Evolutionary conservation across 2,888 invertebrate genomes (phyloP).

Genomic region (Rapana venosa): DNA sequence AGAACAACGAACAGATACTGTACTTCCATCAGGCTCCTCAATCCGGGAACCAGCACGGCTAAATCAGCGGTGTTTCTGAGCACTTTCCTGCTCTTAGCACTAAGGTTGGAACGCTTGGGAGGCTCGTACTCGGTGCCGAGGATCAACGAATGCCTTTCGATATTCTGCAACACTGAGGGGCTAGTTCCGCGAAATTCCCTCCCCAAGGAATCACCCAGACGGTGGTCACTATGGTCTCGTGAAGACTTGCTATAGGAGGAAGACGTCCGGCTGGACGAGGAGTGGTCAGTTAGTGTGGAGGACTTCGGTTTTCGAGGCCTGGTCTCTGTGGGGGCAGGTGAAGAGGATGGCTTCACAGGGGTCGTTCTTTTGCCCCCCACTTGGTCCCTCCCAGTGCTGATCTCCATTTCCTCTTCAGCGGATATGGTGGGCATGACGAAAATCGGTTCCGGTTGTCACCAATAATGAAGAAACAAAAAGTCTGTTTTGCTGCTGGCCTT

Average conservation of each 20-base stretch:
- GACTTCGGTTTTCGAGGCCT: constrained; percentile 42
- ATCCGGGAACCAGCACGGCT: constrained; percentile 68
- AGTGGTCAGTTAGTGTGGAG: constrained; percentile 32
- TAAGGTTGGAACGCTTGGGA: constrained; percentile 56
- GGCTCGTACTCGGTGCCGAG: constrained; percentile 52
- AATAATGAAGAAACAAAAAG: background rate
- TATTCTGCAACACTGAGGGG: constrained; percentile 70
- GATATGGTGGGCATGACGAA: constrained; percentile 47
- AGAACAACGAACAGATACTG: constrained; percentile 38
- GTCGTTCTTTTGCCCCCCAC: constrained; percentile 42
- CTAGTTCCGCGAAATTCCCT: constrained; percentile 69
- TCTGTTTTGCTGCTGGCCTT: background rate
- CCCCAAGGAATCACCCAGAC: constrained; percentile 48
- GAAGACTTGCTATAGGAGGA: constrained; percentile 36
- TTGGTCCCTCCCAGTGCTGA: constrained; percentile 32
- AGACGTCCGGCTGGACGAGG: constrained; percentile 28
- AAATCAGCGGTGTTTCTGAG: constrained; percentile 72
- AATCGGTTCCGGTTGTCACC: background rate
- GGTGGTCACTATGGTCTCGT: constrained; percentile 47
- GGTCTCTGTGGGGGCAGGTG: constrained; percentile 47
- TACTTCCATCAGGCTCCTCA: constrained; percentile 74
- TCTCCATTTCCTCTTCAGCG: constrained; percentile 36
- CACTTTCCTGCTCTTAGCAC: constrained; percentile 69
- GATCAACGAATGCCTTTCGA: constrained; percentile 62
- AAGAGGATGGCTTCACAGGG: constrained; percentile 41